Evolutionary conservation across 2,888 invertebrate genomes (phyloP).

Genomic region (Drosophila testacea): DNA sequence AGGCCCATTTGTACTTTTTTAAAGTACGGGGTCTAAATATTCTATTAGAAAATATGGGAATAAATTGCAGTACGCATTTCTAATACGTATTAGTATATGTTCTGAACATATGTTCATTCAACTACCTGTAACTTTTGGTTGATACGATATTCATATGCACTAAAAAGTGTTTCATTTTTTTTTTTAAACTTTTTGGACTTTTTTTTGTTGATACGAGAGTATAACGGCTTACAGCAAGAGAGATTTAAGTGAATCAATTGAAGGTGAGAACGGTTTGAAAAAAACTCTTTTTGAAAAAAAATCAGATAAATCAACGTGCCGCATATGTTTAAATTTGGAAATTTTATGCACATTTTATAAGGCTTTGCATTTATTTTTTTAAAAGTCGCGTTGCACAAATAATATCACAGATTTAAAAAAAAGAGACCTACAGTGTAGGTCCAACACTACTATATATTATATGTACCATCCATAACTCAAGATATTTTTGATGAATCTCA

Average conservation of each 20-base stretch:
- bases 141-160: conserved; percentile 84
- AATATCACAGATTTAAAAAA: conserved; percentile 62
- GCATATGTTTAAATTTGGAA: conserved; percentile 3
- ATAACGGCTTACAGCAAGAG: conserved; percentile 78
- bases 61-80: conserved; percentile 22
- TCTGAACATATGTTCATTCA: conserved; percentile 8
- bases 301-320: conserved; percentile 52
- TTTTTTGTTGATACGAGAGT: conserved; percentile 34
- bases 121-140: conserved; percentile 33
- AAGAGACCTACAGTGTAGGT: conserved; percentile 52
- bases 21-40: neutral
- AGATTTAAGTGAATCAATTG: conserved; percentile 78
- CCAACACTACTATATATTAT: conserved; percentile 55
- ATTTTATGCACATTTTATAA: neutral
- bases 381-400: conserved; percentile 12
- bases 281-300: conserved; percentile 40
- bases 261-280: conserved; percentile 11
- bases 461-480: conserved; percentile 6
- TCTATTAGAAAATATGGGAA: conserved; percentile 3
- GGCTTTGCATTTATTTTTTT: neutral
- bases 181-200: conserved; percentile 55
- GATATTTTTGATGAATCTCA: conserved; percentile 9
- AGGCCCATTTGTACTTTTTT: too few species aligned
- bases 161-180: conserved; percentile 86
- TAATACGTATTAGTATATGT: neutral